Percentiles rank a stretch among this genome's conserved stretches.
phyloP scores from a whole-genome alignment of 2,888 invertebrate species.

The Torymus texanus region DNA sequence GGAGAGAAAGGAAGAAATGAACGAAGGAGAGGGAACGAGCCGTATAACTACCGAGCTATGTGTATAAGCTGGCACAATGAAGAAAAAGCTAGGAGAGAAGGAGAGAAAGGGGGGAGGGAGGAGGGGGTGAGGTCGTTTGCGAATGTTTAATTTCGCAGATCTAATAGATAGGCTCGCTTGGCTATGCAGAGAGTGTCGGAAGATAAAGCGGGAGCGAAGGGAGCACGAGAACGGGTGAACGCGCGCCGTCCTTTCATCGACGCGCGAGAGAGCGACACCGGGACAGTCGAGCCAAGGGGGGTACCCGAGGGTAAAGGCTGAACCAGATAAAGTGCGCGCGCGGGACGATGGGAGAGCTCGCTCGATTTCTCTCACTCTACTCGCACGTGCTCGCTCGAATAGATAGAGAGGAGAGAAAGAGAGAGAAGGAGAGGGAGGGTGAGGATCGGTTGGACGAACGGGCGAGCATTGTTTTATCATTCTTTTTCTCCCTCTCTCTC shows the following conservation, averaged over 20 bases:
- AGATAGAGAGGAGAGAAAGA: no score
- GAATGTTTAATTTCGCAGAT: slow-evolving; percentile 58
- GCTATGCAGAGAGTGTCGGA: slow-evolving; percentile 41
- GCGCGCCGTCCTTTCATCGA: slow-evolving; percentile 38
- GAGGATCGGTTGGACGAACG: slow-evolving; percentile 4
- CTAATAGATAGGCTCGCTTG: slow-evolving; percentile 50
- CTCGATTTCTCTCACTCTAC: slow-evolving; percentile 36
- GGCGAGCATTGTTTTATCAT: slow-evolving; percentile 57
- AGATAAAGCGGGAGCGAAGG: slow-evolving; percentile 29
- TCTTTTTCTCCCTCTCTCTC: slow-evolving; percentile 36
- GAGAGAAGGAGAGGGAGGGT: no score
- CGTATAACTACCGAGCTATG: no score
- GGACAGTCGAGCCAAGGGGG: slow-evolving; percentile 17
- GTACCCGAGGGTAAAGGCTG: slow-evolving; percentile 12
- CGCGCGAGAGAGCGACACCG: not conserved
- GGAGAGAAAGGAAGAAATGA: not conserved
- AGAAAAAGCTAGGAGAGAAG: not conserved
- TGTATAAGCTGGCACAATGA: no score
- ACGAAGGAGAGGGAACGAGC: not conserved
- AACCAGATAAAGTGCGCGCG: slow-evolving; percentile 17
- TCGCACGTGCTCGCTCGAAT: no score
- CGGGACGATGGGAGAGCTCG: slow-evolving; percentile 13
- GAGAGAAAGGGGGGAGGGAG: slow-evolving; percentile 1
- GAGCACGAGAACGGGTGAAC: slow-evolving; percentile 21
- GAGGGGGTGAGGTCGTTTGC: slow-evolving; percentile 42